Evolutionary conservation across 2,888 invertebrate genomes (phyloP).

Genomic region (Meandrusa payeni): DNA sequence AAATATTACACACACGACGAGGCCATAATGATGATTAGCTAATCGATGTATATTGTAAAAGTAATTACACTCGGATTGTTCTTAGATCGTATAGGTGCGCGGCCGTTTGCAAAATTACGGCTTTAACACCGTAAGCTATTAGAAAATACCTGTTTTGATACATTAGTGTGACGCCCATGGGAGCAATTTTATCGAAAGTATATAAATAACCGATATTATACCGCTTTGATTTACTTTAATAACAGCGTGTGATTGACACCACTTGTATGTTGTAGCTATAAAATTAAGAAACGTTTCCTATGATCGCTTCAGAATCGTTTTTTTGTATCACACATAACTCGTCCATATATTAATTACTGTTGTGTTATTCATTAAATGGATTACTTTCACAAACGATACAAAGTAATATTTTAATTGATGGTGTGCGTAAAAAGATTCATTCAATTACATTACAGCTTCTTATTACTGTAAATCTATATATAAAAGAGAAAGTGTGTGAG

Average conservation of each 20-base stretch:
- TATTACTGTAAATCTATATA: too few species aligned
- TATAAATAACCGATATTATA: constrained; percentile 49
- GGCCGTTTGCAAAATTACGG: constrained; percentile 65
- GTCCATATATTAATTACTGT: constrained; percentile 34
- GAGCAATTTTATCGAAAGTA: constrained; percentile 49
- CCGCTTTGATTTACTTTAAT: constrained; percentile 45
- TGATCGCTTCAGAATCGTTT: constrained; percentile 35
- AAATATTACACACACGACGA: constrained; percentile 8
- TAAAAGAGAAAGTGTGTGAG: too few species aligned
- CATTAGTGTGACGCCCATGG: constrained; percentile 51
- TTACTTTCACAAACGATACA: constrained; percentile 18
- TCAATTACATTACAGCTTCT: not conserved
- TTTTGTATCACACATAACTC: constrained; percentile 35
- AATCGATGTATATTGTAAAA: constrained; percentile 22
- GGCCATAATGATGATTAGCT: constrained; percentile 19
- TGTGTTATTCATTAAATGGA: constrained; percentile 31
- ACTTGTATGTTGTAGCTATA: constrained; percentile 36
- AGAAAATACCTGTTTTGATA: constrained; percentile 55
- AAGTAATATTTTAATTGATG: constrained; percentile 16
- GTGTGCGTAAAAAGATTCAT: constrained; percentile 4
- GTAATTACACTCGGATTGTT: constrained; percentile 22
- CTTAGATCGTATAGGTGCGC: constrained; percentile 25
- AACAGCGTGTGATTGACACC: constrained; percentile 46
- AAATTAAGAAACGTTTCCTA: constrained; percentile 36
- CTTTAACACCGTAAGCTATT: constrained; percentile 52